Conservation (phyloP, 1,140 invertebrate genomes). For the Listronotus bonariensis region DNA sequence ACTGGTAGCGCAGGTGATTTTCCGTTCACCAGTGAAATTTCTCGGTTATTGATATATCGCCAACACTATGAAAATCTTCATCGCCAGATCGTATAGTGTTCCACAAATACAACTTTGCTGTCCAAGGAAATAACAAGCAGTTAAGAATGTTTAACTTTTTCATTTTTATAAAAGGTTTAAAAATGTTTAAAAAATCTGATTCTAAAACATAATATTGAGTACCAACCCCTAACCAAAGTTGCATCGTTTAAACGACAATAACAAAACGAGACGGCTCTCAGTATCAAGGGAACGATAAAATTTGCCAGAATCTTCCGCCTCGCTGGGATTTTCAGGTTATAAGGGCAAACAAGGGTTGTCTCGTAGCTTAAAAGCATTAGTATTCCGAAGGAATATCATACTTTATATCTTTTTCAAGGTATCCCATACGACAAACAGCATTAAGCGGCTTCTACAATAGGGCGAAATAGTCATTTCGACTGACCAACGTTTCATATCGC, state of each 20-base stretch:
- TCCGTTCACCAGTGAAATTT: no score
- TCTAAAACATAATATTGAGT: no score
- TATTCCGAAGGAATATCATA: conserved; percentile 24
- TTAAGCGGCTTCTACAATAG: conserved; percentile 19
- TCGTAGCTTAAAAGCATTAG: conserved; percentile 26
- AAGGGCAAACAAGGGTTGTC: conserved; percentile 29
- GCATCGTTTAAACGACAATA: conserved; percentile 17
- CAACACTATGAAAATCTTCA: no score
- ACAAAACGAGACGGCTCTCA: conserved; percentile 22
- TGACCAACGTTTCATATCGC: conserved; percentile 25
- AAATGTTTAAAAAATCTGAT: no score
- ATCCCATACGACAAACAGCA: conserved; percentile 8
- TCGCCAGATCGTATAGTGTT: no score
- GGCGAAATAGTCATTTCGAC: conserved; percentile 6
- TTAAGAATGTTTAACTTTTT: no score
- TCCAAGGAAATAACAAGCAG: no score
- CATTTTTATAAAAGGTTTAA: no score
- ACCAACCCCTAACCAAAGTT: no score
- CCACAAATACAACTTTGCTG: no score
- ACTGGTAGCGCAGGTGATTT: no score
- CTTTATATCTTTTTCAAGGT: conserved; percentile 32
- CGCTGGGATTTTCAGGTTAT: conserved; percentile 34
- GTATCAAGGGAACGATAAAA: conserved; percentile 24
- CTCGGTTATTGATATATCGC: no score
- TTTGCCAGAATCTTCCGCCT: conserved; percentile 28